Evolutionary conservation across 2,113 vertebrate genomes (phyloP), one percentile per base, ranked within the genome.

Genomic region (Alexandromys fortis): DNA sequence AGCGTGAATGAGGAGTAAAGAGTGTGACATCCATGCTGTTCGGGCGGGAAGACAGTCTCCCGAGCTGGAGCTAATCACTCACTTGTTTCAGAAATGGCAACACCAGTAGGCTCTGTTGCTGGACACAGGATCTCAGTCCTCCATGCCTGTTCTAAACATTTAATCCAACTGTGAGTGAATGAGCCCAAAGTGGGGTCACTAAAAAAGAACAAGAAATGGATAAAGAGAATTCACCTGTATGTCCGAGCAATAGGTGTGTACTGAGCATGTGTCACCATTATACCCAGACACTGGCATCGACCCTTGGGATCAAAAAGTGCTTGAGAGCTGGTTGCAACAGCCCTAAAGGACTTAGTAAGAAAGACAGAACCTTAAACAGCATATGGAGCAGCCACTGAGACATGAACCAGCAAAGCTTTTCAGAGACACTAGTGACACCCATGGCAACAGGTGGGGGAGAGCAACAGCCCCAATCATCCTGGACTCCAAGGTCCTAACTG

Each of bases 161-260:
- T 89, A 38, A 49, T 92, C 91, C 92, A 77, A 58, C 21, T 55
- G 14, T 63, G 24, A 96, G 35, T 67, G 82, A 82, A 78, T 70
- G 17, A 91, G 78, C 63, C 73, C 73, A 70, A 70, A 88, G 28
- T 21, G 17, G 82, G 78, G 89, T 86, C 45, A 95, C 75, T 90
- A 75, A 85, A 87, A 88, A 87, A 68, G 42, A 35, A 42, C 38
- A 19, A 86, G 17, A 75, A 3, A 58, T 38, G 67, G 33, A 77
- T 63, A 42, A 28, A 28, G 4, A 76, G 70, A 90, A 94, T 49
- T 24, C 61, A 58, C 5, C n/a, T 63, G 78, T 65, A 7, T 42
- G n/a, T 63, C 81, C 75, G 75, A 55, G 90, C 38, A 88, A 11
- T 49, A 65, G 86, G 82, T 61, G 26, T 16, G 75, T 75, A 4